Conservation (phyloP, 2,113 vertebrate genomes). For the Eubucco bourcierii region DNA sequence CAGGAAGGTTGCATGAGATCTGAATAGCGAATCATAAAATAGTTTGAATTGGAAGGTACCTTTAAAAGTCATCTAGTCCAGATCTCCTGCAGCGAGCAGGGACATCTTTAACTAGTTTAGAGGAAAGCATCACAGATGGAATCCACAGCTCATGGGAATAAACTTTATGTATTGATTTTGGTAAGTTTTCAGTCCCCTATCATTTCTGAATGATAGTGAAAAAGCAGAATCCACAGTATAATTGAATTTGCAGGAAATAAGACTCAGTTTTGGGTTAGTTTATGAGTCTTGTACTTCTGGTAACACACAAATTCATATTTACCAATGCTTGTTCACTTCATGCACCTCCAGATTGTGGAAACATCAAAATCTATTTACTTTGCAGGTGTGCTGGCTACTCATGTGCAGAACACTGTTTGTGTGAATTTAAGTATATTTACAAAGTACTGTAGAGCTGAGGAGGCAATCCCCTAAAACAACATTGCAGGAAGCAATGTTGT, state of each 20-base stretch:
- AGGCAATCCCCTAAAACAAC: neutral
- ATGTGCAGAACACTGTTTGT: neutral
- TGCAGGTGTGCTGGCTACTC: neutral
- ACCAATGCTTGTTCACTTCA: neutral
- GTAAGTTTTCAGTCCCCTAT: neutral
- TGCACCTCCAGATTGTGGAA: neutral
- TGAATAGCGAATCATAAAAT: neutral
- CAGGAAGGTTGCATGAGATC: neutral
- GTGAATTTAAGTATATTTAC: neutral
- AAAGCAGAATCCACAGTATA: neutral
- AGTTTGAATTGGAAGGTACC: neutral
- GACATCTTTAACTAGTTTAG: neutral
- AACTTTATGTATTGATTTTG: neutral
- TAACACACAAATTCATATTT: neutral
- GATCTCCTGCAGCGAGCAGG: too few relatives aligned
- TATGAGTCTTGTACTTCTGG: neutral
- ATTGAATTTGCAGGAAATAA: constrained; percentile 17
- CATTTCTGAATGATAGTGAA: neutral
- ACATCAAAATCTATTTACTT: neutral
- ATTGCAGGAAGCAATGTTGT: neutral
- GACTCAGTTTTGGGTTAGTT: neutral
- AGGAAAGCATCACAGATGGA: neutral
- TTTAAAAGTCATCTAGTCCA: too few relatives aligned
- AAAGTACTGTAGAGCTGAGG: neutral
- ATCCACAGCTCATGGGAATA: neutral